Conservation (phyloP, 2,113 vertebrate genomes). For the Gallinago undulata region DNA sequence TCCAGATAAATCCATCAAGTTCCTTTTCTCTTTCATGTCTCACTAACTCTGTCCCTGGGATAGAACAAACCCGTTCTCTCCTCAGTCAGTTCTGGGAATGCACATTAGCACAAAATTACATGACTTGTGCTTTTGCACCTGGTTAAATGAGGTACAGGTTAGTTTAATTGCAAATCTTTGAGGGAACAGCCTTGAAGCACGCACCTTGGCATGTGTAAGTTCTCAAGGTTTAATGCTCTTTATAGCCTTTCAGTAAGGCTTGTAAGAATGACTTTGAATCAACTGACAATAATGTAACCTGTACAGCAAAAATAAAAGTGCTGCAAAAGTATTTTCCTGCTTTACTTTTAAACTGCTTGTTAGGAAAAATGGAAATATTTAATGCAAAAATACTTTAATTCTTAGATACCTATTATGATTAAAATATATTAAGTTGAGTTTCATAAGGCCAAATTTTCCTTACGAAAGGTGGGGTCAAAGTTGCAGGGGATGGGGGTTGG, state of each 20-base stretch:
- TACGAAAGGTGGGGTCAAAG: not conserved
- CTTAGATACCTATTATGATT: not conserved
- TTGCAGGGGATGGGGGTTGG: accelerated
- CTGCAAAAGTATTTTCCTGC: not conserved
- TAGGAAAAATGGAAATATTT: not conserved
- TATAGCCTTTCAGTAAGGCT: not conserved
- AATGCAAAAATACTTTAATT: not conserved
- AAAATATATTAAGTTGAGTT: not conserved
- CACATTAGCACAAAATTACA: not conserved
- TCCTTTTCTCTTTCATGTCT: slow-evolving; percentile 30
- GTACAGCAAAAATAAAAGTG: not conserved
- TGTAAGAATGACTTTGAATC: not conserved
- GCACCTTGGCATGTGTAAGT: not conserved
- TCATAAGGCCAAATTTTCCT: not conserved
- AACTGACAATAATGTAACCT: not conserved
- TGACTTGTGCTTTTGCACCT: not conserved
- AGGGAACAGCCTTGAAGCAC: not conserved
- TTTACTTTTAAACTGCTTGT: not conserved
- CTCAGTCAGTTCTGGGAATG: not conserved
- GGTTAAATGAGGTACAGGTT: not conserved
- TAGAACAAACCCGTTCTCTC: not conserved
- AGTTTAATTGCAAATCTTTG: slow-evolving; percentile 18
- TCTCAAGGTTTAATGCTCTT: not conserved
- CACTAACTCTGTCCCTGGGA: slow-evolving; percentile 2
- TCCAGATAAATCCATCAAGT: not conserved